These are phyloP conservation scores for Heliconius hortense DNA, from an alignment of 2,888 invertebrate species.

Conservation along the genomic window DNA sequence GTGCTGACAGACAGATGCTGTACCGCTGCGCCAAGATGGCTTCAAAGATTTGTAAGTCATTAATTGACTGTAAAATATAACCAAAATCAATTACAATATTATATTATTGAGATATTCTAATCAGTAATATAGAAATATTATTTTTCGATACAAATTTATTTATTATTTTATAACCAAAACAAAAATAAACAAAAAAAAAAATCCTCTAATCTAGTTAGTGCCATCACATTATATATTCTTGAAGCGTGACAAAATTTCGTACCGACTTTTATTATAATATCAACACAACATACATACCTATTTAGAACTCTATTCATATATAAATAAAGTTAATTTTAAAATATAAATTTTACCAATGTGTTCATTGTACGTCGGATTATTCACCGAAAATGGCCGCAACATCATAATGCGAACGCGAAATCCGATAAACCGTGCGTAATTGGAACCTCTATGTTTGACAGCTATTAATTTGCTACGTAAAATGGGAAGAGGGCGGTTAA, in stretches of 20 bases:
- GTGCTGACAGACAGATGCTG: too few relatives aligned
- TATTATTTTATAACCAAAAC: background rate
- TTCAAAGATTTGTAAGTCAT: too few relatives aligned
- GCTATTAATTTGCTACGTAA: slow-evolving; percentile 35
- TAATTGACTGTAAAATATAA: too few relatives aligned
- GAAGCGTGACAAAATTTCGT: slow-evolving; percentile 17
- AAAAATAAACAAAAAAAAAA: background rate
- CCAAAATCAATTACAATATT: too few relatives aligned
- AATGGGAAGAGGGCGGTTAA: slow-evolving; percentile 4
- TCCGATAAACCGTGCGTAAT: slow-evolving; percentile 38
- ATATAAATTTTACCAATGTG: slow-evolving; percentile 7
- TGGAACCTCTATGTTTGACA: slow-evolving; percentile 36
- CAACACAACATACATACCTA: background rate
- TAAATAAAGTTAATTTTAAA: background rate
- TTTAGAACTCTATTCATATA: background rate
- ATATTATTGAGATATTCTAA: too few relatives aligned
- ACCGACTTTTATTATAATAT: slow-evolving; percentile 16
- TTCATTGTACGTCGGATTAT: slow-evolving; percentile 32
- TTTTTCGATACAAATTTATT: background rate
- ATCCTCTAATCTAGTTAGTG: slow-evolving; percentile 13
- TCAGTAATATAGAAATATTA: too few relatives aligned
- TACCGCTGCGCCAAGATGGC: too few relatives aligned
- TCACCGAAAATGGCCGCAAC: slow-evolving; percentile 32
- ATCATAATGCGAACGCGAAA: slow-evolving; percentile 36
- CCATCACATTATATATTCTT: slow-evolving; percentile 21